Evolutionary conservation across 1,140 invertebrate genomes (phyloP).

Genomic region (Trialeurodes vaporariorum): DNA sequence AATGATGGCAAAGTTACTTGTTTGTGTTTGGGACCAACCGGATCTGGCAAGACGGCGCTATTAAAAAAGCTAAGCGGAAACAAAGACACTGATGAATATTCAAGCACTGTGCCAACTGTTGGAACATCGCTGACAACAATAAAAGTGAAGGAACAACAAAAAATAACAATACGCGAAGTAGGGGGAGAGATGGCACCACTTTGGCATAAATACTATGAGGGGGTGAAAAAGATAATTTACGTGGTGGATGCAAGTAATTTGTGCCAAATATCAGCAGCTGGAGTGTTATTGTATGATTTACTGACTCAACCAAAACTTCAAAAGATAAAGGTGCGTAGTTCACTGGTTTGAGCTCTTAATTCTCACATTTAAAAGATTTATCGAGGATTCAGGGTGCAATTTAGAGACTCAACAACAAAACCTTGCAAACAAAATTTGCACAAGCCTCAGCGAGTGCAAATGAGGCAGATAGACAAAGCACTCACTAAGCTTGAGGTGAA

Average conservation of each 20-base stretch:
- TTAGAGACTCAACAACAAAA: not conserved
- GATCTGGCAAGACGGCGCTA: constrained; percentile 68
- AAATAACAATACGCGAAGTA: constrained; percentile 45
- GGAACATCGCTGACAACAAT: constrained; percentile 60
- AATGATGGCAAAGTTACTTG: constrained; percentile 11
- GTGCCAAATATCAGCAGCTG: constrained; percentile 67
- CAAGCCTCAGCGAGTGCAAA: no score
- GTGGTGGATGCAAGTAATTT: constrained; percentile 66
- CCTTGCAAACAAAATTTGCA: not conserved
- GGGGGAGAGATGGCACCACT: constrained; percentile 66
- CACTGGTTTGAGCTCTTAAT: no score
- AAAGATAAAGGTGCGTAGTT: constrained; percentile 42
- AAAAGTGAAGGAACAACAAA: constrained; percentile 23
- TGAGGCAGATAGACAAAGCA: not conserved
- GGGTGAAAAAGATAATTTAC: constrained; percentile 56
- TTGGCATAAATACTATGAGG: constrained; percentile 53
- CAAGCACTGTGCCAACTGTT: constrained; percentile 56
- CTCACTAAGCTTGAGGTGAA: constrained; percentile 13
- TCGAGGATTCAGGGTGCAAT: no score
- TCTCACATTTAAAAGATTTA: not conserved
- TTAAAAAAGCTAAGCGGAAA: constrained; percentile 55
- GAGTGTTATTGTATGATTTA: constrained; percentile 57
- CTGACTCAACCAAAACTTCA: constrained; percentile 52
- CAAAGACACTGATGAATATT: constrained; percentile 51
- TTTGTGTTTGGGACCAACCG: constrained; percentile 59